phyloP scores from a whole-genome alignment of 2,888 invertebrate species.

The Brachyptera risi region DNA sequence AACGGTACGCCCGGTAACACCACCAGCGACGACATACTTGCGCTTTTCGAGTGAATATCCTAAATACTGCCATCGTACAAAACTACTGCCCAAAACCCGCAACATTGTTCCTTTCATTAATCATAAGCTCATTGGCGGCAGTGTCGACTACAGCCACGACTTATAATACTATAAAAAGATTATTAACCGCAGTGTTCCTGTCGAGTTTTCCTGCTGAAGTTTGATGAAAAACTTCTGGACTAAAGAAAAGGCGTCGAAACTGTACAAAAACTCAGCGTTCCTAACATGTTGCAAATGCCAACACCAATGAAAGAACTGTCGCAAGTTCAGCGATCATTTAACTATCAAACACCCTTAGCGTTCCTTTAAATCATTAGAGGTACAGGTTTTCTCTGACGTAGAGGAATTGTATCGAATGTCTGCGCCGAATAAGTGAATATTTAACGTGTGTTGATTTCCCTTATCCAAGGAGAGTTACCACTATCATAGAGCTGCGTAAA shows the following conservation, averaged over 20 bases:
- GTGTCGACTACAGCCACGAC: constrained; percentile 18
- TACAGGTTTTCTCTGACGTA: constrained; percentile 15
- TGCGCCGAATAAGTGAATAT: constrained; percentile 24
- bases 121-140: constrained; percentile 17
- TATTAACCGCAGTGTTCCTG: constrained; percentile 26
- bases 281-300: constrained; percentile 26
- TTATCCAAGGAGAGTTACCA: constrained; percentile 21
- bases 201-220: constrained; percentile 19
- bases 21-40: constrained; percentile 69
- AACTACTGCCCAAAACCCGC: not conserved
- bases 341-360: constrained; percentile 19
- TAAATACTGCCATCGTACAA: not conserved
- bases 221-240: constrained; percentile 23
- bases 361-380: constrained; percentile 23
- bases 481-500: not conserved
- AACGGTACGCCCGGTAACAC: constrained; percentile 49
- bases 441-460: constrained; percentile 11
- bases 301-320: constrained; percentile 25
- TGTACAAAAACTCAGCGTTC: constrained; percentile 27
- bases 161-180: constrained; percentile 3
- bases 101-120: constrained; percentile 30
- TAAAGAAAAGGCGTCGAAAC: constrained; percentile 19
- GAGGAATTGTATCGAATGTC: constrained; percentile 10
- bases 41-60: constrained; percentile 61
- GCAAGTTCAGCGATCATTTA: constrained; percentile 9